Evolutionary conservation across 2,888 invertebrate genomes (phyloP), one percentile per base, ranked within the genome.

Genomic region (Diloba caeruleocephala): DNA sequence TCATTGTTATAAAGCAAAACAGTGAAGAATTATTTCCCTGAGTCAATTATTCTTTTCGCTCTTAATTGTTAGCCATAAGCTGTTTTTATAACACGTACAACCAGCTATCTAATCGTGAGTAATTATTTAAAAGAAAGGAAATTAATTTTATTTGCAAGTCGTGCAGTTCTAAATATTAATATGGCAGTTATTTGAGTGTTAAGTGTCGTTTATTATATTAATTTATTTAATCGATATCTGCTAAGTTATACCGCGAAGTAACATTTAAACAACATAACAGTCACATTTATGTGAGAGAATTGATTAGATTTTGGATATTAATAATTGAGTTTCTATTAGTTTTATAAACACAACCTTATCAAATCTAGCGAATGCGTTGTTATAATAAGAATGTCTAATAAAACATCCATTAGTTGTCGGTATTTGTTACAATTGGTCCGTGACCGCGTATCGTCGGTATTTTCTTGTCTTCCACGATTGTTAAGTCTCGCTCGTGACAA

Each of bases 401-500:
- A 76, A 72, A 74, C 66, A 71, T 69, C 68, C 50, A 61, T 55
- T 42, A 56, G 25, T n/a, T 4, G 51, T 60, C 59, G 73, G 63
- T 75, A 72, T 74, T 77, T 63, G 62, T 66, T 60, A 61, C 71
- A 62, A 81, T 80, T 78, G 76, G 58, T 64, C 78, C 63, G 70
- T 69, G 56, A 64, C 58, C 69, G 62, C 69, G 74, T 74, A 63
- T 71, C 72, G 74, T 70, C 46, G 70, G 75, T 78, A 67, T 68
- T 78, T 71, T 79, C 74, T 78, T 75, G 71, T 67, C 66, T 74
- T 80, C 66, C 66, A 64, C 63, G 68, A 76, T 72, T 71, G 78
- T 81, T 76, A 80, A 72, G 78, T 71, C 55, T 65, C 51, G 74
- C 74, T 81, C 83, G 83, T 83, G 83, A 83, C 84, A 79, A 76